Conservation (phyloP, 53 echinoderm and acorn worm genomes). For the Pentamera pediparva region DNA sequence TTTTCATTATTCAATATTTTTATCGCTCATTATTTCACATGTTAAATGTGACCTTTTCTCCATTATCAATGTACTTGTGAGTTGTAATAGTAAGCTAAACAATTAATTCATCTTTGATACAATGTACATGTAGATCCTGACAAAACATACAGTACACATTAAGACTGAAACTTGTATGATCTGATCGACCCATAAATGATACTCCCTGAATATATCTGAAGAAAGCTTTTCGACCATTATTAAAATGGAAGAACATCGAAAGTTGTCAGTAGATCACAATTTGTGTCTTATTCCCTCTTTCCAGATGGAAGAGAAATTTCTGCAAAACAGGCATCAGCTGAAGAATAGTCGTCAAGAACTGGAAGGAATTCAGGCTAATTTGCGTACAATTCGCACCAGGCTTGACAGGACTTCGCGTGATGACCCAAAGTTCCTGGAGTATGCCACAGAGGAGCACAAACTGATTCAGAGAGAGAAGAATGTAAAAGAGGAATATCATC, state of each 20-base stretch:
- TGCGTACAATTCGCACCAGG: slow-evolving; percentile 64
- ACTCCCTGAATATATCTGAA: background rate
- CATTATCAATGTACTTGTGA: too few species aligned
- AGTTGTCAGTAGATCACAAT: background rate
- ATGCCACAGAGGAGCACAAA: slow-evolving; percentile 90
- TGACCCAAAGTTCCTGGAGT: slow-evolving; percentile 81
- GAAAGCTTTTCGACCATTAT: background rate
- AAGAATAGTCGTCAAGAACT: slow-evolving; percentile 59
- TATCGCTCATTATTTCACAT: too few species aligned
- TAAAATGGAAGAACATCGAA: background rate
- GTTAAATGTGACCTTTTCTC: too few species aligned
- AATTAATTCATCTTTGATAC: too few species aligned
- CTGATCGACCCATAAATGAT: too few species aligned
- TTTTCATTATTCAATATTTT: too few species aligned
- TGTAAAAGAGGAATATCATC: slow-evolving; percentile 47
- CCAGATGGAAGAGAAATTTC: slow-evolving; percentile 72
- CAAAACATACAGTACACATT: too few species aligned
- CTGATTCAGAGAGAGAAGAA: slow-evolving; percentile 66
- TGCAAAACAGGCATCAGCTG: slow-evolving; percentile 56
- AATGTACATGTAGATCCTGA: too few species aligned
- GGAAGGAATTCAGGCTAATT: slow-evolving; percentile 59
- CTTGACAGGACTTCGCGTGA: slow-evolving; percentile 86
- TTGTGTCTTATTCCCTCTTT: background rate
- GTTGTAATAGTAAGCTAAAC: too few species aligned
- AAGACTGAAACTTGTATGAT: too few species aligned